Evolutionary conservation across 2,113 vertebrate genomes (phyloP), one percentile per base, ranked within the genome.

Genomic region (Pristiophorus japonicus): DNA sequence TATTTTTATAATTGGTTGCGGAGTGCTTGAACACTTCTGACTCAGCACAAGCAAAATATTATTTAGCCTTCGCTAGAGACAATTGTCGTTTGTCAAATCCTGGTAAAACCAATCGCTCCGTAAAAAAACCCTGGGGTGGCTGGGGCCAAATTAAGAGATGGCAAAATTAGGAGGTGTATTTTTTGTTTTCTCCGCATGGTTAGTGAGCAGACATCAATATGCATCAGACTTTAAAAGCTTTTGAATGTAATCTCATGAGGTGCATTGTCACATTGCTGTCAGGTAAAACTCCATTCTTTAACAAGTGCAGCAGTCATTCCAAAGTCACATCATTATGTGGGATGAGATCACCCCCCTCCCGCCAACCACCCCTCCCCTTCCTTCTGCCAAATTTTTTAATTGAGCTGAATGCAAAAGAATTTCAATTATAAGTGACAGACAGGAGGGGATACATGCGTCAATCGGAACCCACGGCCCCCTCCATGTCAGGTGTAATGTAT

Each of bases 381-480:
- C 65, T 94, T 47, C 1, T 62, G 88, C 18, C 34, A 62, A 62
- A 91, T 59, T 7, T 91, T 62, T 20, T 18, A 70, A 70, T 47
- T 67, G 92, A 70, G 92, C 24, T 47, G 22, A 67, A 94, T 67
- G 45, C 92, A 70, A 94, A 70, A 94, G 63, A 70, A 94, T 70
- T 70, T 94, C 92, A 94, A 94, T 94, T 94, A 47, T 66, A 70
- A 42, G 18, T 70, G 92, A 94, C 42, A 94, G 65, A 47, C 63
- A 47, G 65, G 38, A 70, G 65, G 65, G 0, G 27, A 42, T 70
- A 24, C 45, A 51, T 5, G 22, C 92, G 14, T 94, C 92, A 94
- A 47, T 27, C 24, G 2, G 47, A 70, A 30, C 47, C 65, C 65
- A 70, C 92, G 45, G 65, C 42, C 12, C 27, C 65, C 63, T 30